Conservation (phyloP, 1,140 invertebrate genomes). For the Apis florea region DNA sequence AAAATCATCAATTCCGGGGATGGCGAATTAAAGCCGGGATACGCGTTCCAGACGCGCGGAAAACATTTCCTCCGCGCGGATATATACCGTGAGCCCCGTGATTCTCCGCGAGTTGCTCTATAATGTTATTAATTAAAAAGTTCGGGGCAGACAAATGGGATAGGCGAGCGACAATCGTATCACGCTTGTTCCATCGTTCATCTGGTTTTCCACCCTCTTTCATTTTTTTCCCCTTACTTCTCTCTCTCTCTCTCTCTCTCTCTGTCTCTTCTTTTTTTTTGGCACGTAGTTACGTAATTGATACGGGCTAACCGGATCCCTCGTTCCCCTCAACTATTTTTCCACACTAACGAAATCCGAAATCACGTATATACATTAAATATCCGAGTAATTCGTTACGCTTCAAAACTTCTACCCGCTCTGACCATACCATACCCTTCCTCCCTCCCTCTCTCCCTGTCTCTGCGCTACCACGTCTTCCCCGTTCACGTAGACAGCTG, state of each 20-base stretch:
- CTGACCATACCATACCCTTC: neutral
- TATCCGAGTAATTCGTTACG: conserved; percentile 77
- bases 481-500: conserved; percentile 66
- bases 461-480: conserved; percentile 39
- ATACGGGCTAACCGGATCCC: conserved; percentile 56
- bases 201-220: too few relatives aligned
- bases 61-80: neutral
- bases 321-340: conserved; percentile 66
- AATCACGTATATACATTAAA: conserved; percentile 74
- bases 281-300: conserved; percentile 67
- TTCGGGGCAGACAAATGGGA: conserved; percentile 73
- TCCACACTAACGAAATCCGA: conserved; percentile 69
- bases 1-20: conserved; percentile 30
- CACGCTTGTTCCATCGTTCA: neutral
- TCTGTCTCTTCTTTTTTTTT: conserved; percentile 8
- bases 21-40: conserved; percentile 8
- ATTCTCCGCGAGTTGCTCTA: conserved; percentile 42
- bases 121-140: conserved; percentile 76
- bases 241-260: neutral
- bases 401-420: conserved; percentile 67
- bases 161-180: conserved; percentile 58
- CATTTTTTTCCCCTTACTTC: conserved; percentile 1
- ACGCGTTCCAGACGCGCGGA: neutral
- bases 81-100: conserved; percentile 5
- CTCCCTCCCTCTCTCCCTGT: conserved; percentile 34